A percentile compares a stretch with the other conserved stretches of the same genome.
phyloP scores from a whole-genome alignment of 2,113 vertebrate genomes.

The Sinocyclocheilus anshuiensis region DNA sequence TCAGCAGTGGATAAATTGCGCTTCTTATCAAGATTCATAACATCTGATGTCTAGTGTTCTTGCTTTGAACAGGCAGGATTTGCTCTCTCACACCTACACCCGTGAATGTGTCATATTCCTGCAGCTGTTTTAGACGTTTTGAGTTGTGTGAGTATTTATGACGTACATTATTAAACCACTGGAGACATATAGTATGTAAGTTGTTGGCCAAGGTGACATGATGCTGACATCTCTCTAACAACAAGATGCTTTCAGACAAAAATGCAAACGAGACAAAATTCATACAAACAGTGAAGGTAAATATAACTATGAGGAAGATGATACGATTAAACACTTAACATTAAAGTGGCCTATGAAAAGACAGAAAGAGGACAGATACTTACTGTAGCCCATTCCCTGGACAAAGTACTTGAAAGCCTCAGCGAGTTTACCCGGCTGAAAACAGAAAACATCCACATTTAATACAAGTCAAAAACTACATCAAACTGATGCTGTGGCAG shows the following conservation, averaged over 20 bases:
- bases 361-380: conserved; percentile 61
- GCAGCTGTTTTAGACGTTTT: background rate
- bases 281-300: conserved; percentile 21
- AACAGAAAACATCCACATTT: background rate
- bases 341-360: background rate
- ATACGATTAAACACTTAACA: background rate
- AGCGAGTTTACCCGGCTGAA: conserved; percentile 78
- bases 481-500: background rate
- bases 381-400: conserved; percentile 83
- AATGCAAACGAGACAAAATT: conserved; percentile 42
- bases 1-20: background rate
- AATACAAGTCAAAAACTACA: background rate
- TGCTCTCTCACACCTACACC: background rate
- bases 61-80: background rate
- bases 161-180: background rate
- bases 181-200: background rate
- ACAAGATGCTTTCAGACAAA: conserved; percentile 46
- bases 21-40: background rate
- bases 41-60: background rate
- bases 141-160: background rate
- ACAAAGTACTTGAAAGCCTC: conserved; percentile 72
- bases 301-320: conserved; percentile 23
- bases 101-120: background rate
- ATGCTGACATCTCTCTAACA: conserved; percentile 27
- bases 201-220: background rate